Base-by-base conservation (phyloP, 1,140 invertebrate genomes). In the Drosophila lacertosa region DNA sequence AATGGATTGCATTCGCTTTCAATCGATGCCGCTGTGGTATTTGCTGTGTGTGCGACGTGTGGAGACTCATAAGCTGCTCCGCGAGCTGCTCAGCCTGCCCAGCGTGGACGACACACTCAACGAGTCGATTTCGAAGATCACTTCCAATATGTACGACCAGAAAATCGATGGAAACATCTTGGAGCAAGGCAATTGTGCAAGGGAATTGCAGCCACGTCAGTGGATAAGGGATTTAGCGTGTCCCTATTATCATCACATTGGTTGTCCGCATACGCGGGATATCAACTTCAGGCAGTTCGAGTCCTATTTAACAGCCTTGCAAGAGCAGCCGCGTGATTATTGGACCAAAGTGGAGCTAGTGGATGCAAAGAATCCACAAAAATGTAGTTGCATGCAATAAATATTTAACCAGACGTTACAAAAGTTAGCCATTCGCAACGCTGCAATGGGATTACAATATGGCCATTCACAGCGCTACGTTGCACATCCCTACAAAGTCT, bases 221-320 rank as follows among this genome's bases (percentile, higher is more conserved):
- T 84, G 80, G 80, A 76, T 84, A 2, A 37, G 29, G 4, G 80
- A 84, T 37, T 39, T 50, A 1, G 48, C 22, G 1, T 84, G 79
- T 45, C 57, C 48, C 0, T 84, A 84, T 35, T 65, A 62, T 26
- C 75, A 75, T 62, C 35, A 37, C 0, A 55, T 66, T 2, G 53
- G 60, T 13, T 83, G 79, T 18, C 67, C 72, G 5, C 62, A 72
- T 42, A 69, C 60, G 0, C 51, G 71, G 6, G 67, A 83, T 18
- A 75, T 84, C 0, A 35, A 44, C 3, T 84, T 59, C 10, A 33
- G 10, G 1, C 29, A 64, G 3, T 84, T 84, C 9, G 75, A 95
- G 94, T 92, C 29, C 11, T 80, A 72, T 48, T 63, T 84, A 11
- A 3, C 5, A 1, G 32, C 9, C 0, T 20, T 84, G 29, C 79